Base-by-base conservation (phyloP, 2,113 vertebrate species). In the Tiliqua scincoides region DNA sequence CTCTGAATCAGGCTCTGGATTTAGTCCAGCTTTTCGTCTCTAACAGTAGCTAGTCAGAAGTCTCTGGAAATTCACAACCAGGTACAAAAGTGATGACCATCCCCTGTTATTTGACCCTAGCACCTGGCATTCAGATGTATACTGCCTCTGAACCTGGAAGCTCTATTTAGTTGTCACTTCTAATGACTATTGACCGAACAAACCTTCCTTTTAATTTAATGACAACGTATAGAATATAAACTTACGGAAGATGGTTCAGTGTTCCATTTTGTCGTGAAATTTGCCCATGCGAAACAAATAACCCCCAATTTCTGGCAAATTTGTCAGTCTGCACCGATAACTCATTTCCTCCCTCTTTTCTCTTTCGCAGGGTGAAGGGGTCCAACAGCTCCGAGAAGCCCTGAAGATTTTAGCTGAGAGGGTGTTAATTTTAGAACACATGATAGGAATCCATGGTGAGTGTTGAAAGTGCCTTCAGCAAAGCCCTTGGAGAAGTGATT, bases 341-440 rank as follows among this genome's bases (percentile, higher is more conserved):
- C 79, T 75, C 61, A 3, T 62, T 86, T 81, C 70, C 71, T 37
- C 85, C 12, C 4, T 57, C 32, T 71, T 63, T 59, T 57, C 89
- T 77, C 43, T 72, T 4, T 74, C 57, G 6, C 88, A 99, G 98
- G 97, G 97, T 0, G 98, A 99, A 89, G 97, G 97, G 1, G 95
- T 99, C n/a, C 98, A 98, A 82, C 99, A 99, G 88, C 97, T 99
- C 87, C 97, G 98, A 83, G 98, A 99, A 90, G 99, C 99, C n/a
- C 95, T 99, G 94, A 99, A 99, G 96, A 99, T 99, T 95, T 96
- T 99, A 93, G 99, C 98, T 0, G 99, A 99, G 96, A 94, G 99
- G 40, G 98, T 99, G 52, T 96, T 99, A 88, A 99, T 99, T 93
- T 96, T 99, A 94, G 99, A 99, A 90, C 98, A 99, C 95, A 99